Evolutionary conservation across 2,113 vertebrate species (phyloP).

Genomic region (Corythaixoides concolor): DNA sequence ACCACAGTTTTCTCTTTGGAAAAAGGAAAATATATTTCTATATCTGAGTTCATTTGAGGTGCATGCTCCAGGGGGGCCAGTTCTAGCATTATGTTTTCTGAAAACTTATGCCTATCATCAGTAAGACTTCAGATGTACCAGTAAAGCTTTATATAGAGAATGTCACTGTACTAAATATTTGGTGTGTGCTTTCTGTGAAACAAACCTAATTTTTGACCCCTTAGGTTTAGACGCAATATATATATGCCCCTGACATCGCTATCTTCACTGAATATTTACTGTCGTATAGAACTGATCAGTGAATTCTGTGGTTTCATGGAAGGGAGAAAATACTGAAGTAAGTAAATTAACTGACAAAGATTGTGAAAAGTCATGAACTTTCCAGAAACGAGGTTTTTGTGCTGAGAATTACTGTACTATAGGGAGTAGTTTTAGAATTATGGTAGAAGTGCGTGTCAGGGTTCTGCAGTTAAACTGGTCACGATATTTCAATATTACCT

Average conservation of each 20-base stretch:
- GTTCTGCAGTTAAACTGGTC: background rate
- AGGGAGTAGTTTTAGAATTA: background rate
- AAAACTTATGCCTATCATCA: background rate
- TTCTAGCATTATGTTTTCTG: background rate
- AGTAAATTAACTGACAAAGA: background rate
- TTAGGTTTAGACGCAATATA: background rate
- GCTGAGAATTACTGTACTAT: background rate
- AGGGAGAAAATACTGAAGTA: background rate
- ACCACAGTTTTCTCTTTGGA: slow-evolving; percentile 28
- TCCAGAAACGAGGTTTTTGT: background rate
- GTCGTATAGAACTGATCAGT: background rate
- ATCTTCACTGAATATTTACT: background rate
- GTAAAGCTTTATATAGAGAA: background rate
- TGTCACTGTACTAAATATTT: background rate
- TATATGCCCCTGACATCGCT: background rate
- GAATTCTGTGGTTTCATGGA: background rate
- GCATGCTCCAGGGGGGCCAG: background rate
- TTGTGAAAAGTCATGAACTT: background rate
- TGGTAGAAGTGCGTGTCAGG: background rate
- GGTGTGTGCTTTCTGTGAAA: background rate
- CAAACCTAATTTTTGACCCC: background rate
- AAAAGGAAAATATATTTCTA: background rate
- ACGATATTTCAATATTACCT: background rate
- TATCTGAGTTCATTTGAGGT: background rate
- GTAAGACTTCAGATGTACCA: background rate